Evolutionary conservation across 53 echinoderm and acorn worm species (phyloP), one percentile per base, ranked within the genome.

Genomic region (Arbacia lixula): DNA sequence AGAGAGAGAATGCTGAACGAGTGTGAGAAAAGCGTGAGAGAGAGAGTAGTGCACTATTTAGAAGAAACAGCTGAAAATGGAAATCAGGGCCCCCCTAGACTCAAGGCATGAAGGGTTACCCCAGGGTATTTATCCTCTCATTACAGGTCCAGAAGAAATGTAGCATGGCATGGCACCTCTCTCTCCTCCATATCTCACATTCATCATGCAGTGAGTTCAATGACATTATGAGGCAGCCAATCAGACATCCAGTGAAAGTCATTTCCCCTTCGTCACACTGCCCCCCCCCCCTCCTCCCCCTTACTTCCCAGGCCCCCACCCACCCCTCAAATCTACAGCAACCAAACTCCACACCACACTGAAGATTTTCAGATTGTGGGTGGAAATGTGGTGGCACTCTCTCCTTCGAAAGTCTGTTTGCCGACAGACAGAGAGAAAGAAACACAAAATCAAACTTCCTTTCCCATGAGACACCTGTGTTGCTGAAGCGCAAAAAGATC

Each of bases 101-200:
- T 69, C 69, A 43, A 42, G 40, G 42, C 26, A 28, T 40, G 41
- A 42, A 69, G 40, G 69, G 40, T 69, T 26, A 40, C 69, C 43
- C 69, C 43, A 27, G 69, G 69, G 69, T 69, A 43, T 69, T 69
- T 69, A 69, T 69, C 40, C 43, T 25, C 43, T 69, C 69, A 69
- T 69, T 69, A 43, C 40, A 69, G 69, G 41, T 32, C 43, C 27
- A 69, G 41, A 69, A 42, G 69, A 69, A 69, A 69, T 69, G 41
- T 43, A 69, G 69, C 36, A 43, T 6, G 5, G 41, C 42, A 69
- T 69, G 42, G 49, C 14, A 46, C n/a, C n/a, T n/a, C n/a, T n/a
- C n/a, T n/a, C n/a, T n/a, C 14, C 9, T 46, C 49, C 14, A 8
- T 41, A 40, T 69, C 43, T 26, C 69, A 42, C 69, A 69, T 69